These are phyloP conservation scores for Antechinus flavipes DNA, from an alignment of 2,113 vertebrate genomes.

Conservation along the genomic window DNA sequence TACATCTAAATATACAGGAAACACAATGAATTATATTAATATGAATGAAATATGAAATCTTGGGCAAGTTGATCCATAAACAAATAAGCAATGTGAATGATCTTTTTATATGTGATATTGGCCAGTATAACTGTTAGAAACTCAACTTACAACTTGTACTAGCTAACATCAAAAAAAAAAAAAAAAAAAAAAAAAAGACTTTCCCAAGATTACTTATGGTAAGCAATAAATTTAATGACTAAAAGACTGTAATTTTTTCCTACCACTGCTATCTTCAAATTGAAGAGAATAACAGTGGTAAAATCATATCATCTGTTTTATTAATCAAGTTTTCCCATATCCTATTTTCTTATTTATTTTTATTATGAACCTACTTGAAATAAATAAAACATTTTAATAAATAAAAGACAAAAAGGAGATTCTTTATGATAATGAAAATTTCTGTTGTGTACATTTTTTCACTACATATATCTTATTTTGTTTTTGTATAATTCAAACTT, in stretches of 20 bases:
- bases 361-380: neutral
- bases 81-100: neutral
- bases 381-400: neutral
- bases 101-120: neutral
- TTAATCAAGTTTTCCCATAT: slow-evolving; percentile 44
- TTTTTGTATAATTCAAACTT: neutral
- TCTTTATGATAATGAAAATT: neutral
- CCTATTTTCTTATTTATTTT: neutral
- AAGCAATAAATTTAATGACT: slow-evolving; percentile 7
- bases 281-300: slow-evolving; percentile 30
- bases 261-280: neutral
- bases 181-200: neutral
- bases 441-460: neutral
- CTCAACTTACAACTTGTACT: neutral
- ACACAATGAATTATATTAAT: slow-evolving; percentile 3
- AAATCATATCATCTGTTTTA: slow-evolving; percentile 26
- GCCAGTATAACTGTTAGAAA: slow-evolving; percentile 19
- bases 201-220: neutral
- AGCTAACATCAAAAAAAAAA: neutral
- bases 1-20: slow-evolving; percentile 8
- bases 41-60: neutral
- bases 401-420: neutral
- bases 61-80: slow-evolving; percentile 9
- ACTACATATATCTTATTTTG: neutral
- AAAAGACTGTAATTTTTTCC: slow-evolving; percentile 5